These are phyloP conservation scores for Osmerus mordax DNA, from an alignment of 2,113 vertebrate genomes.

Conservation along the genomic window DNA sequence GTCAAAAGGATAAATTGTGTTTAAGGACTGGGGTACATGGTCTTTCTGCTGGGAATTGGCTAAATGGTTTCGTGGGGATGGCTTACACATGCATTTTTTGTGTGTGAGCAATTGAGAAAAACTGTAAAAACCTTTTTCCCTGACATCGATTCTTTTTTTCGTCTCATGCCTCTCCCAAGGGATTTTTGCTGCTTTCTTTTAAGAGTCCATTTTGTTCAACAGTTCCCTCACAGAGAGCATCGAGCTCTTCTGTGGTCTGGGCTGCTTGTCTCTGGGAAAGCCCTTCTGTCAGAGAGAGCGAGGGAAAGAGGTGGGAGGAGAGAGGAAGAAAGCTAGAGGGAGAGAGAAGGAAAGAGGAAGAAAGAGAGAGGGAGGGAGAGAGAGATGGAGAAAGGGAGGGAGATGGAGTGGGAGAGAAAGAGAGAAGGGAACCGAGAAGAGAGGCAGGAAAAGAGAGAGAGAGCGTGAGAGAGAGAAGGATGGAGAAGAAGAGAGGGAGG, in stretches of 20 bases:
- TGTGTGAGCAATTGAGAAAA: too few relatives aligned
- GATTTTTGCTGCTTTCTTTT: constrained; percentile 37
- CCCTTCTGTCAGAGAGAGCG: constrained; percentile 45
- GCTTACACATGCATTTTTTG: too few relatives aligned
- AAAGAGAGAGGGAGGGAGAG: not conserved
- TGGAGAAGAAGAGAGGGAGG: not conserved
- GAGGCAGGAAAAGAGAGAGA: not conserved
- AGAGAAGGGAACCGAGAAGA: not conserved
- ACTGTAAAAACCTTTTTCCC: constrained; percentile 15
- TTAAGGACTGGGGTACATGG: too few relatives aligned
- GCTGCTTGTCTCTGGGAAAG: constrained; percentile 56
- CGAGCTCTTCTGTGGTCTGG: constrained; percentile 48
- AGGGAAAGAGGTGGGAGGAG: not conserved
- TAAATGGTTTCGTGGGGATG: too few relatives aligned
- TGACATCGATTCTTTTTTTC: constrained; percentile 42
- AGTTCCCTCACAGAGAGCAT: constrained; percentile 52
- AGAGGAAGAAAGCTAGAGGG: not conserved
- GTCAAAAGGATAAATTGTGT: too few relatives aligned
- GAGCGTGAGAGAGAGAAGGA: not conserved
- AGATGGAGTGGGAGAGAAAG: not conserved
- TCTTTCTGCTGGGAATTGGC: too few relatives aligned
- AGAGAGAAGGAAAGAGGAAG: constrained; percentile 4
- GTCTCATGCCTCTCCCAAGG: constrained; percentile 23
- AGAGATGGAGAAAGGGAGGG: not conserved
- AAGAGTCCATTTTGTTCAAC: constrained; percentile 63